These are phyloP conservation scores for Cryptocheilus praepositus DNA, from an alignment of 2,888 invertebrate genomes.

Conservation along the genomic window DNA sequence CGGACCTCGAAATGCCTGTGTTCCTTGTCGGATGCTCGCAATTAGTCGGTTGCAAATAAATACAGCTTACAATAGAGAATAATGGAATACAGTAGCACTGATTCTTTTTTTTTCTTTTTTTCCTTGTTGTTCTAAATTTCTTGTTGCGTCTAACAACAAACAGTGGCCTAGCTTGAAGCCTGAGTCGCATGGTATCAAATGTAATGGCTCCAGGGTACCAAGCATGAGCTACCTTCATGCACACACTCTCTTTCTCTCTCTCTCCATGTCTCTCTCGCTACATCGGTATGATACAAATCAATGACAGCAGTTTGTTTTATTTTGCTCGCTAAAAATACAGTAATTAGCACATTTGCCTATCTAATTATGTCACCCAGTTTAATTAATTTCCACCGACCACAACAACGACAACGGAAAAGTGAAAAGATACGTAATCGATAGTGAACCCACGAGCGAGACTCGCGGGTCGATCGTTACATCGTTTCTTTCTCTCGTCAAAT, in stretches of 20 bases:
- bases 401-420: slow-evolving; percentile 7
- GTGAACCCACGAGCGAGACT: too few species aligned
- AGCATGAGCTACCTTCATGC: slow-evolving; percentile 40
- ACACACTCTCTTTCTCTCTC: too few species aligned
- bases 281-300: slow-evolving; percentile 39
- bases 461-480: background rate
- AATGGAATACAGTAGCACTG: slow-evolving; percentile 39
- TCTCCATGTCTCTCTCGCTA: slow-evolving; percentile 5
- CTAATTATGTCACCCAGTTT: slow-evolving; percentile 17
- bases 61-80: slow-evolving; percentile 46
- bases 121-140: slow-evolving; percentile 29
- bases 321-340: slow-evolving; percentile 26
- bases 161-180: slow-evolving; percentile 51
- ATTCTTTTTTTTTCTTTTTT: slow-evolving; percentile 34
- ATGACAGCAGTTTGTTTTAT: slow-evolving; percentile 30
- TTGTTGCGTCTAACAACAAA: slow-evolving; percentile 32
- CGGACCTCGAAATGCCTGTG: too few species aligned
- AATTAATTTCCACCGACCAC: slow-evolving; percentile 11
- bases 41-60: slow-evolving; percentile 51
- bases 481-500: background rate
- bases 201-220: slow-evolving; percentile 57
- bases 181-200: slow-evolving; percentile 58
- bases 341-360: slow-evolving; percentile 27
- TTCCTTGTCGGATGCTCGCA: too few species aligned
- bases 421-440: too few species aligned